Conservation (phyloP, 1,140 invertebrate species). For the Uloborus diversus region DNA sequence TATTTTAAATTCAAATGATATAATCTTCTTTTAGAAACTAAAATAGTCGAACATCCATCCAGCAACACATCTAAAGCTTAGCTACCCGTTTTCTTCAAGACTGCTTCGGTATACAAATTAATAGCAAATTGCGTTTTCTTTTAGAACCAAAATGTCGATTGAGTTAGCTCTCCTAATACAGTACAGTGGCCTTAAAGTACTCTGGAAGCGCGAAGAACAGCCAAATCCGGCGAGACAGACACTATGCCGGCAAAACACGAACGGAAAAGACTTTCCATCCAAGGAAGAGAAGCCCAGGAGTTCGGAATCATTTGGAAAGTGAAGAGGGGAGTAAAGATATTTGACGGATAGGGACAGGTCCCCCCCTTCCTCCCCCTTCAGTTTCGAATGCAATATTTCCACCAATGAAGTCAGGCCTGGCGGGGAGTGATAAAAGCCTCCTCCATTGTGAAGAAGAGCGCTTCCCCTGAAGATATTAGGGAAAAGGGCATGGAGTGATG, state of each 20-base stretch:
- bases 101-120: too few species aligned
- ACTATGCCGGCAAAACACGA: background rate
- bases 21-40: too few species aligned
- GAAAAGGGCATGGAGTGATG: background rate
- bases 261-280: constrained; percentile 24
- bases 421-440: constrained; percentile 50
- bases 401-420: constrained; percentile 40
- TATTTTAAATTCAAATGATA: too few species aligned
- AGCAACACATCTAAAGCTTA: too few species aligned
- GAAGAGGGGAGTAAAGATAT: constrained; percentile 13
- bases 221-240: background rate
- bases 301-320: constrained; percentile 33
- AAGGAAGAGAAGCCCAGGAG: constrained; percentile 29
- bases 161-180: too few species aligned
- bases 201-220: background rate
- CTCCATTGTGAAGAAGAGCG: constrained; percentile 5
- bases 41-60: too few species aligned
- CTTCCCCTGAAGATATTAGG: constrained; percentile 29
- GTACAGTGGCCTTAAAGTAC: too few species aligned
- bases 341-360: constrained; percentile 28
- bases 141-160: too few species aligned
- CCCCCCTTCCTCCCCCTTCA: background rate
- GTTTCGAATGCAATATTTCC: constrained; percentile 34
- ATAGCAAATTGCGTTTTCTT: too few species aligned
- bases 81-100: too few species aligned